Conservation (phyloP, 2,113 vertebrate genomes). For the Zonotrichia leucophrys region DNA sequence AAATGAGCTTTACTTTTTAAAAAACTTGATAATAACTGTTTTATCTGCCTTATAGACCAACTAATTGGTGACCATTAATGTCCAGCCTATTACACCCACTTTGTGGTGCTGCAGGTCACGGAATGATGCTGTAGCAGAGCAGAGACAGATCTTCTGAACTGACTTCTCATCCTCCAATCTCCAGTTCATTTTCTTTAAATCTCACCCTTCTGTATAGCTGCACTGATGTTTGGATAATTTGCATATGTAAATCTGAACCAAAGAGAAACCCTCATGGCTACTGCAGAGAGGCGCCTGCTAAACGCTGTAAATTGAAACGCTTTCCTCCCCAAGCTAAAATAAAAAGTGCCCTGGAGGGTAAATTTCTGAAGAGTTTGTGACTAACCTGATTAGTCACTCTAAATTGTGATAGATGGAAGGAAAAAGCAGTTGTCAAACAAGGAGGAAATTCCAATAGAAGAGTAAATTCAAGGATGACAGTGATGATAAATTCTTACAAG, state of each 20-base stretch:
- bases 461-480: conserved; percentile 54
- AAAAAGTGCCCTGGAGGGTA: conserved; percentile 35
- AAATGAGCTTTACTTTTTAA: neutral
- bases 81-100: neutral
- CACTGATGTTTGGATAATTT: conserved; percentile 3
- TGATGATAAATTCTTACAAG: conserved; percentile 63
- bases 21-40: neutral
- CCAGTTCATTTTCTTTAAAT: neutral
- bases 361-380: conserved; percentile 59
- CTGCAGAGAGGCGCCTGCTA: neutral
- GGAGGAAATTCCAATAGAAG: conserved; percentile 62
- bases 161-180: neutral
- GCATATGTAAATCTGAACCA: conserved; percentile 31
- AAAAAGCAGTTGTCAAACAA: conserved; percentile 61
- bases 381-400: conserved; percentile 60
- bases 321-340: conserved; percentile 47
- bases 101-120: neutral
- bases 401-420: conserved; percentile 65
- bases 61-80: neutral
- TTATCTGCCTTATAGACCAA: neutral
- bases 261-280: conserved; percentile 9
- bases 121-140: neutral
- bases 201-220: neutral
- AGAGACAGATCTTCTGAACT: neutral
- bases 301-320: conserved; percentile 38